Evolutionary conservation across 2,888 invertebrate genomes (phyloP), one percentile per base, ranked within the genome.

Genomic region (Merodon equestris): DNA sequence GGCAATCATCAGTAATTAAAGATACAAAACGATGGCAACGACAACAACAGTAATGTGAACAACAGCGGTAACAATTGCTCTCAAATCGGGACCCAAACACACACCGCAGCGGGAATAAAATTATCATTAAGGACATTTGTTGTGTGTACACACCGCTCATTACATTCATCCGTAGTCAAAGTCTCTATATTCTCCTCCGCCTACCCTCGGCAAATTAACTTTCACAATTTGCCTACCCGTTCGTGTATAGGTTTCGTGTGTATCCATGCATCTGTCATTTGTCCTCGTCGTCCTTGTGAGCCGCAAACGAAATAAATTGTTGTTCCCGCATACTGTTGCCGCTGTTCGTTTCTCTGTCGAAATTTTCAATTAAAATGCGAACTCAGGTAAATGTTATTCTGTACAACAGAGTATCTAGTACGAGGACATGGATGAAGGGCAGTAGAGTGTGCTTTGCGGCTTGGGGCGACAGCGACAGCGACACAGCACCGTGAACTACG

Each of bases 291-390:
- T 61, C 61, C 47, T 12, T 17, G 50, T 73, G 56, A 64, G 79
- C 74, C 64, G 48, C 74, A 79, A 79, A 74, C 70, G 74, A 79
- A 79, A 74, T 54, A 70, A 73, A 79, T 74, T 73, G 68, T 58
- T 79, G 67, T 40, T 38, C 63, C 63, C n/a, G n/a, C n/a, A n/a
- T 72, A 68, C 63, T 68, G 45, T 27, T 27, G 27, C 27, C n/a
- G 27, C 74, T 48, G n/a, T n/a, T 40, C 40, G 74, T 67, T 79
- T 79, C 64, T 79, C 79, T 79, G 79, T 79, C 79, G 74, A 79
- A 79, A 74, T 79, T 79, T 79, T 79, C 79, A 79, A 79, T 79
- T 79, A 79, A 79, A 73, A 79, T 79, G 79, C 79, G 79, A 74
- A 70, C 79, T 74, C 79, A 79, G 79, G 79, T 79, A 79, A 53